Conservation (phyloP, 2,113 vertebrate genomes). For the Puma concolor region DNA sequence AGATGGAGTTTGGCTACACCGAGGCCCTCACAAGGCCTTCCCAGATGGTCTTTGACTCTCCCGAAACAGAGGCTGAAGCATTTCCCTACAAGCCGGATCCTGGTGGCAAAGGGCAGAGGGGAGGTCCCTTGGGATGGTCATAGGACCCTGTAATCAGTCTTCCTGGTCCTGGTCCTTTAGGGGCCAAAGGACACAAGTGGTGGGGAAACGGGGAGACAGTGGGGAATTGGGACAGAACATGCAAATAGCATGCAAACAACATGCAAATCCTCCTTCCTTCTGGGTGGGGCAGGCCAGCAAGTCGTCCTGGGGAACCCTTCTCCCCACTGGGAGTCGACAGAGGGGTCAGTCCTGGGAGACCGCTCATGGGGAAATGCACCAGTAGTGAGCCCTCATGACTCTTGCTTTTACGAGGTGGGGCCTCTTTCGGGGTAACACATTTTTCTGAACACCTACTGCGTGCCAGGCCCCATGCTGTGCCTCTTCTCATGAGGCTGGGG, state of each 20-base stretch:
- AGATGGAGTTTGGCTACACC: slow-evolving; percentile 95
- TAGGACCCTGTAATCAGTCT: background rate
- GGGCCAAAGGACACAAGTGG: background rate
- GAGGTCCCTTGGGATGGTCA: background rate
- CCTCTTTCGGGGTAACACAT: background rate
- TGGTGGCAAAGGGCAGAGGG: slow-evolving; percentile 76
- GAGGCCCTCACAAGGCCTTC: slow-evolving; percentile 91
- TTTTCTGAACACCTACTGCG: background rate
- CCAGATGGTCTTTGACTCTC: slow-evolving; percentile 95
- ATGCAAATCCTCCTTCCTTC: background rate
- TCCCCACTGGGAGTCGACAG: background rate
- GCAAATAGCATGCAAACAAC: background rate
- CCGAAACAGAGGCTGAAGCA: slow-evolving; percentile 88
- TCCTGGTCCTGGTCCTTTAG: background rate
- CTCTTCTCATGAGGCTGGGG: rapidly evolving
- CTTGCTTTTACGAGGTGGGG: background rate
- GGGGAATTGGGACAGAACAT: background rate
- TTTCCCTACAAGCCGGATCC: slow-evolving; percentile 90
- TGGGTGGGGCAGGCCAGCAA: background rate
- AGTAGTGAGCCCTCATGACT: background rate
- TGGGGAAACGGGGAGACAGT: background rate
- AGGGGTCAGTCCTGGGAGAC: background rate
- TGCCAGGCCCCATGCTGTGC: background rate
- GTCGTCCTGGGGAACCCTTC: background rate
- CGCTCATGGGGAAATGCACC: background rate